Evolutionary conservation across 2,113 vertebrate species (phyloP), one percentile per base, ranked within the genome.

Genomic region (Tupaia tana): DNA sequence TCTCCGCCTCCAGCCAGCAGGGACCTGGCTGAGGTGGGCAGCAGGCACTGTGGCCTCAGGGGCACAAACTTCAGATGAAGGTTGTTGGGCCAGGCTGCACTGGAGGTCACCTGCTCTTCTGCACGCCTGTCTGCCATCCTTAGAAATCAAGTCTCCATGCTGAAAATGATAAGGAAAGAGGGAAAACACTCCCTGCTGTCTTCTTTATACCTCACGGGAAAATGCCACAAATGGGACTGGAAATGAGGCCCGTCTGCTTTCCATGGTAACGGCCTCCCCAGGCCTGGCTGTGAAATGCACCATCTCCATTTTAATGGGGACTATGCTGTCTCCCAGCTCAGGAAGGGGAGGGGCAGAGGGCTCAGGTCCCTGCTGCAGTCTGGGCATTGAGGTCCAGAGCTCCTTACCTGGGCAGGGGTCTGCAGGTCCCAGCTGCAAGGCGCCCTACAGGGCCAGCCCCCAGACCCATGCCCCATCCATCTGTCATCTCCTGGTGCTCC

Each of bases 401-500:
- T 3, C 34, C 34, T 7, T 1, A 22, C 11, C 22, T 20, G 9
- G 0, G 13, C 20, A 24, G 73, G 13, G 52, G 43, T 43, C 22
- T 52, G 31, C 73, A 1, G 22, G 73, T 75, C 73, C 31, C 2
- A 5, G 9, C 71, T 13, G 71, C 20, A 24, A 2, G 16, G 71
- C 43, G 3, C 13, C 43, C 24, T 9, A 22, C 24, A 54, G 43
- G 20, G 24, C 34, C 52, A 43, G 73, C 20, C 73, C 34, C 31
- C 34, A 52, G 73, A 25, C 20, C 70, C 12, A 14, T 12, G 25
- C 24, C 22, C 73, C 43, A 75, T 52, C 9, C 43, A 1, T 25
- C 43, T 27, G 24, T 15, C 3, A 0, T 20, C 7, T 54, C 52
- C 14, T 14, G 74, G 20, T 19, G 20, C 4, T 22, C 34, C 34